These are phyloP conservation scores for Drosophila dunni DNA, from an alignment of 1,140 invertebrate genomes.

Conservation along the genomic window DNA sequence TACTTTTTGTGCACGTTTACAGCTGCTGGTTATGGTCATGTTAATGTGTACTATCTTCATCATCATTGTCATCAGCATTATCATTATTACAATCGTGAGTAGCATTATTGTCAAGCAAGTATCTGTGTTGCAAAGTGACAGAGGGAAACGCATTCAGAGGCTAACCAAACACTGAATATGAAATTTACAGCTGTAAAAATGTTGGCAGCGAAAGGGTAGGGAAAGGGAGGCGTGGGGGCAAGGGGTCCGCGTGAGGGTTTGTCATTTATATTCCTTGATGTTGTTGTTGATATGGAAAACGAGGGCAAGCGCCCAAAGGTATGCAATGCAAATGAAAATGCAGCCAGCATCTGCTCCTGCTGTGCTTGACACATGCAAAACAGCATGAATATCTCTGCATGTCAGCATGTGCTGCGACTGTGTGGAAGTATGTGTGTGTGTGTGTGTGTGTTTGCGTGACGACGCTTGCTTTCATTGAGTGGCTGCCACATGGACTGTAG, in stretches of 20 bases:
- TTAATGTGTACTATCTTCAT: neutral
- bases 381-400: slow-evolving; percentile 38
- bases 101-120: neutral
- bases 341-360: slow-evolving; percentile 38
- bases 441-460: slow-evolving; percentile 13
- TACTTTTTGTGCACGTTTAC: too few relatives aligned
- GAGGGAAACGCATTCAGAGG: slow-evolving; percentile 19
- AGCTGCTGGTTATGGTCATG: neutral
- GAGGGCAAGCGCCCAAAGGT: slow-evolving; percentile 76
- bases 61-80: slow-evolving; percentile 3
- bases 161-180: slow-evolving; percentile 51
- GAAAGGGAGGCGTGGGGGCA: too few relatives aligned
- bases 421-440: slow-evolving; percentile 9
- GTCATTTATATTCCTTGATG: slow-evolving; percentile 16
- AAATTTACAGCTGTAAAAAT: slow-evolving; percentile 61
- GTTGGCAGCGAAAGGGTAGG: slow-evolving; percentile 1
- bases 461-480: slow-evolving; percentile 33
- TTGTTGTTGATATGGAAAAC: slow-evolving; percentile 57
- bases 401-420: slow-evolving; percentile 3
- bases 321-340: slow-evolving; percentile 71
- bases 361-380: slow-evolving; percentile 73
- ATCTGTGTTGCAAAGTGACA: slow-evolving; percentile 21
- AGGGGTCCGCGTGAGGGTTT: neutral
- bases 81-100: slow-evolving; percentile 7
- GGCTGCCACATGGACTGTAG: slow-evolving; percentile 16